These are phyloP conservation scores for Sinella curviseta DNA, from an alignment of 1,140 invertebrate genomes.

Conservation along the genomic window DNA sequence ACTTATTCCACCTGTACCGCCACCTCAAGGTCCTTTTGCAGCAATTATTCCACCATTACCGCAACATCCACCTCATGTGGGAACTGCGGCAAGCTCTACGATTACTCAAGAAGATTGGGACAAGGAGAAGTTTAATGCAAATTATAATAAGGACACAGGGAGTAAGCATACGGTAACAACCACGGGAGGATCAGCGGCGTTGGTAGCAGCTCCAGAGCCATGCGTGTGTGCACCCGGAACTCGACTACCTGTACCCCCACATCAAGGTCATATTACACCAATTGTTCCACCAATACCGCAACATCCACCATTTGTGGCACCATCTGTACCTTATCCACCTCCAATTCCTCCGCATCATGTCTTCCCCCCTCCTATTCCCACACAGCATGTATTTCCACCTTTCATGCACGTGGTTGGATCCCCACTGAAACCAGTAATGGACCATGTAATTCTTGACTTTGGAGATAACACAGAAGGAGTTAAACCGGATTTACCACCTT, in stretches of 20 bases:
- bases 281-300: background rate
- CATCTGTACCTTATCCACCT: background rate
- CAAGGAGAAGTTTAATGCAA: background rate
- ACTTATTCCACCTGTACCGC: background rate
- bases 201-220: background rate
- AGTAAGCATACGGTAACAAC: background rate
- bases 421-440: background rate
- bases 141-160: background rate
- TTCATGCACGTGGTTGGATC: no score
- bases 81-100: background rate
- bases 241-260: background rate
- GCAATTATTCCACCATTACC: background rate
- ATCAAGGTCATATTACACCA: background rate
- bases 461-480: no score
- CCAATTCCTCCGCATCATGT: background rate
- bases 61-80: background rate
- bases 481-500: no score
- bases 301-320: background rate
- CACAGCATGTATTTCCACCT: background rate
- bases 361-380: background rate
- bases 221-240: background rate
- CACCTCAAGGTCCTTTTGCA: background rate
- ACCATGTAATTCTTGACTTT: background rate
- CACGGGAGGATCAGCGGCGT: no score
- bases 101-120: background rate